Conservation (phyloP, 2,113 vertebrate species). For the Periophthalmus modestus region DNA sequence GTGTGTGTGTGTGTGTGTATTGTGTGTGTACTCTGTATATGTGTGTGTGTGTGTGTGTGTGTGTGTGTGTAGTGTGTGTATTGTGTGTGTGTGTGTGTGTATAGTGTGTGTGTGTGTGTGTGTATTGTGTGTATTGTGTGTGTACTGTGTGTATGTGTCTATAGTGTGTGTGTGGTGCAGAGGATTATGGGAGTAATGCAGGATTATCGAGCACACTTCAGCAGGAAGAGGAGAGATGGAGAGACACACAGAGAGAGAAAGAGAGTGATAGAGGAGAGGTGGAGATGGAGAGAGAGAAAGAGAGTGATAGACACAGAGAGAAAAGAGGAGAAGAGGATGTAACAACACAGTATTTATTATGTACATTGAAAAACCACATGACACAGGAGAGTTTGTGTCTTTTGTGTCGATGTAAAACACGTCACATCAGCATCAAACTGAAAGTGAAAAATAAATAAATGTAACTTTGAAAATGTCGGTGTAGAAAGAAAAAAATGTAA, state of each 20-base stretch:
- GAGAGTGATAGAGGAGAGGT: conserved; percentile 2
- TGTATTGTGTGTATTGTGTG: not conserved
- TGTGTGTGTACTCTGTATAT: conserved; percentile 6
- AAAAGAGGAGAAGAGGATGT: not conserved
- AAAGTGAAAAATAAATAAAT: not conserved
- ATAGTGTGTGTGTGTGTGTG: not conserved
- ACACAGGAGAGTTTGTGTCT: no score
- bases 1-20: not conserved
- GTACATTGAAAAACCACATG: no score
- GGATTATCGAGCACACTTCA: conserved; percentile 71
- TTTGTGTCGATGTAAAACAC: not conserved
- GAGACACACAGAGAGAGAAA: not conserved
- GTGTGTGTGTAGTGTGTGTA: not conserved
- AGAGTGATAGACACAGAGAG: no score
- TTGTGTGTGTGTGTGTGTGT: not conserved
- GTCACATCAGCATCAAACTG: not conserved
- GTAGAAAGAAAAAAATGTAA: not conserved
- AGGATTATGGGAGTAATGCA: conserved; percentile 72
- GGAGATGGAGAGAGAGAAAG: not conserved
- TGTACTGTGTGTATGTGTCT: not conserved
- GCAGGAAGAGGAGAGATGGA: conserved; percentile 33
- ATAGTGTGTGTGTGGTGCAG: conserved; percentile 22
- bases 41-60: not conserved
- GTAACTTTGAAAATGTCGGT: not conserved
- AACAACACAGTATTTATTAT: no score